These are phyloP conservation scores for Pantherophis guttatus DNA, from an alignment of 2,113 vertebrate species.

Conservation along the genomic window DNA sequence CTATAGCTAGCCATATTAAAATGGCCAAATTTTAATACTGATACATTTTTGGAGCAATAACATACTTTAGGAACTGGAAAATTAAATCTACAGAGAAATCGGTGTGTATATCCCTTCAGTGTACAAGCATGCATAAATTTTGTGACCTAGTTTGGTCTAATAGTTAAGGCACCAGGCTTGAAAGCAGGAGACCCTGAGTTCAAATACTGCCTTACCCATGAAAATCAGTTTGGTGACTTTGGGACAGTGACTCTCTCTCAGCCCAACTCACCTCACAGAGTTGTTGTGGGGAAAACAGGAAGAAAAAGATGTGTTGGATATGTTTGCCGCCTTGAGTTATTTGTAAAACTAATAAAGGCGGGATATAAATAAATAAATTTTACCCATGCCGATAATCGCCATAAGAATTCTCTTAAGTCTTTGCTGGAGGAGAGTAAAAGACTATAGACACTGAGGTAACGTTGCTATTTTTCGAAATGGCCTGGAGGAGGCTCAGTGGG, in stretches of 20 bases:
- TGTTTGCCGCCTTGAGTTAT: neutral
- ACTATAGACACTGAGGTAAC: neutral
- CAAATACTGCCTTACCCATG: neutral
- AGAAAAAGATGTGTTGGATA: neutral
- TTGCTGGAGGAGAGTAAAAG: neutral
- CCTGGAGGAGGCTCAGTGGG: neutral
- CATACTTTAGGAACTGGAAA: neutral
- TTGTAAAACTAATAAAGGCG: neutral
- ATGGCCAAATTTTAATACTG: neutral
- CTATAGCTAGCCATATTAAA: neutral
- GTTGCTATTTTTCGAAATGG: neutral
- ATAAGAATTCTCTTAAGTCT: neutral
- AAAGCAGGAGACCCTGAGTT: neutral
- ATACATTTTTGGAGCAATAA: neutral
- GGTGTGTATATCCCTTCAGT: neutral
- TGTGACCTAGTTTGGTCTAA: neutral
- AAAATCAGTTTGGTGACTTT: neutral
- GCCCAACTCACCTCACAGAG: neutral
- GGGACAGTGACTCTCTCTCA: neutral
- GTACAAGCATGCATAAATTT: neutral
- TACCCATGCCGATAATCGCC: neutral
- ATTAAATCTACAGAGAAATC: neutral
- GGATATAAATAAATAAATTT: neutral
- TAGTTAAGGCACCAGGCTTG: neutral
- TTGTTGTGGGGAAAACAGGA: neutral